Evolutionary conservation across 2,113 vertebrate species (phyloP), one percentile per base, ranked within the genome.

Genomic region (Pseudorasbora parva): DNA sequence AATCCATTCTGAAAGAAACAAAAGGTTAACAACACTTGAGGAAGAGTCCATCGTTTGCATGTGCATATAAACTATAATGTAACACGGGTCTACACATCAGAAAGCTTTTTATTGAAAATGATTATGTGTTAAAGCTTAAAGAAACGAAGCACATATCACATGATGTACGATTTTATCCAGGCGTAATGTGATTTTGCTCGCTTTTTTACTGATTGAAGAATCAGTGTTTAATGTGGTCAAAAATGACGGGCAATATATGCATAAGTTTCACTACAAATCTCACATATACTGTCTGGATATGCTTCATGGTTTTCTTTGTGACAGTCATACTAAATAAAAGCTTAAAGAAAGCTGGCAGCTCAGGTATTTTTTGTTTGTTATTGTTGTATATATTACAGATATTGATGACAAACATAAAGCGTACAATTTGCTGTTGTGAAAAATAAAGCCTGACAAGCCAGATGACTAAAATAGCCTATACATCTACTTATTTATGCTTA

Each of bases 351-450:
- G 27, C 56, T 43, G 75, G 33, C 21, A 59, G 30, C 27, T 76
- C 41, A 68, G 8, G 33, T 25, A 49, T 54, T 74, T 74, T 56
- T 37, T 37, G 1, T 37, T 37, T 6, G 1, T 37, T 37, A n/a
- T 37, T 37, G 5, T 37, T 7, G 3, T 6, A 11, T 90, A 86
- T 90, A 86, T 91, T 90, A 92, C 91, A 89, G 83, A 54, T 84
- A 85, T 86, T 90, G 79, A 84, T 78, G 30, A 83, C 88, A 87
- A 85, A 51, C 84, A 88, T 86, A 80, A 43, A 75, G 47, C 5
- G 9, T 43, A 83, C 49, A 88, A 82, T 87, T 84, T 84, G 62
- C 78, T 66, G 59, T 77, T 88, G 89, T 51, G 12, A 33, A 15
- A 90, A 90, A 88, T 56, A 88, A 83, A 68, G 41, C 86, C 80